Conservation (phyloP, 2,888 invertebrate genomes). For the Tiliacea citrago region DNA sequence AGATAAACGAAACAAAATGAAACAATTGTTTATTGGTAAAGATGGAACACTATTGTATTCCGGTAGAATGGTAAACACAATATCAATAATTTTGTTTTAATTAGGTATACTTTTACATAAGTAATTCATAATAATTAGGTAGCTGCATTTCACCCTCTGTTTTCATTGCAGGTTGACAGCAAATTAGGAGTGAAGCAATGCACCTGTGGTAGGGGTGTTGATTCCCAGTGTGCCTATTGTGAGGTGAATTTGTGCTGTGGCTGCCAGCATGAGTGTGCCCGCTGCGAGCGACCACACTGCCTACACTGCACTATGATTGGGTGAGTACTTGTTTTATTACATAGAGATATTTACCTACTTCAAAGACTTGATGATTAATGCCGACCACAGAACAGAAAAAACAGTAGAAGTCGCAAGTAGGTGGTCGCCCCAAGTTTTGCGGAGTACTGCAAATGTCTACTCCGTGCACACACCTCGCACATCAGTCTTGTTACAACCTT, state of each 20-base stretch:
- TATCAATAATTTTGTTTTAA: background rate
- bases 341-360: background rate
- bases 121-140: background rate
- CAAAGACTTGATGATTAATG: background rate
- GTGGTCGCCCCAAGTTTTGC: no score
- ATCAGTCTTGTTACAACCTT: no score
- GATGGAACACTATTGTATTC: conserved; percentile 80
- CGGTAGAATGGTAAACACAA: conserved; percentile 74
- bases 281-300: conserved; percentile 76
- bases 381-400: no score
- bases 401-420: no score
- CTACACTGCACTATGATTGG: conserved; percentile 77
- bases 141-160: background rate
- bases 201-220: conserved; percentile 68
- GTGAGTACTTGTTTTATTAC: conserved; percentile 66
- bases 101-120: background rate
- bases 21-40: conserved; percentile 83
- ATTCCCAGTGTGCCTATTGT: conserved; percentile 80
- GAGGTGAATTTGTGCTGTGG: conserved; percentile 75
- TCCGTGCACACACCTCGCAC: no score
- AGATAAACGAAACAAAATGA: conserved; percentile 79
- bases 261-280: conserved; percentile 75
- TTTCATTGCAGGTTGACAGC: conserved; percentile 62
- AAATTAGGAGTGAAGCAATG: conserved; percentile 64
- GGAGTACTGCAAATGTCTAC: no score